phyloP scores from a whole-genome alignment of 2,113 vertebrate species.

The Hemiprocne comata region DNA sequence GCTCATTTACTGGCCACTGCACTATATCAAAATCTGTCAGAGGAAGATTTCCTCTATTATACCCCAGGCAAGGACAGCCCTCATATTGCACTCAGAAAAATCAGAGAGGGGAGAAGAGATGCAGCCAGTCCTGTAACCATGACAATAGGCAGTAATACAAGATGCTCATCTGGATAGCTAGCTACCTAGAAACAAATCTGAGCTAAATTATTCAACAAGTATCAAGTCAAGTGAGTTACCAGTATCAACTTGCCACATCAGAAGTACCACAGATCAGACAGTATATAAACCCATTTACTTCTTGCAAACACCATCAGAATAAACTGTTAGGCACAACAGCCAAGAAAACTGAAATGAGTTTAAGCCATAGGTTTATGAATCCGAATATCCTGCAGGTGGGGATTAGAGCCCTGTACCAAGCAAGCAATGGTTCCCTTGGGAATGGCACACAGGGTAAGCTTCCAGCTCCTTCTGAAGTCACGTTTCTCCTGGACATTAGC shows the following conservation, averaged over 20 bases:
- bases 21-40: background rate
- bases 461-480: background rate
- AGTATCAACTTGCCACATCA: background rate
- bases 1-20: background rate
- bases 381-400: background rate
- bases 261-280: background rate
- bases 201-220: slow-evolving; percentile 32
- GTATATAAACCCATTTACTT: background rate
- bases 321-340: background rate
- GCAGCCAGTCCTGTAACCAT: slow-evolving; percentile 10
- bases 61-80: background rate
- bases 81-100: background rate
- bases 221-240: background rate
- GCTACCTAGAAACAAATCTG: background rate
- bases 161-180: background rate
- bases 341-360: background rate
- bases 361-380: background rate
- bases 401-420: background rate
- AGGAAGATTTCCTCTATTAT: background rate
- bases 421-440: background rate
- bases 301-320: background rate
- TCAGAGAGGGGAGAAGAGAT: background rate
- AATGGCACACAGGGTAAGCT: background rate
- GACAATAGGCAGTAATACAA: slow-evolving; percentile 2
- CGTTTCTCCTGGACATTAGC: background rate